Base-by-base conservation (phyloP, 2,888 invertebrate genomes). In the Margaritifera margaritifera region DNA sequence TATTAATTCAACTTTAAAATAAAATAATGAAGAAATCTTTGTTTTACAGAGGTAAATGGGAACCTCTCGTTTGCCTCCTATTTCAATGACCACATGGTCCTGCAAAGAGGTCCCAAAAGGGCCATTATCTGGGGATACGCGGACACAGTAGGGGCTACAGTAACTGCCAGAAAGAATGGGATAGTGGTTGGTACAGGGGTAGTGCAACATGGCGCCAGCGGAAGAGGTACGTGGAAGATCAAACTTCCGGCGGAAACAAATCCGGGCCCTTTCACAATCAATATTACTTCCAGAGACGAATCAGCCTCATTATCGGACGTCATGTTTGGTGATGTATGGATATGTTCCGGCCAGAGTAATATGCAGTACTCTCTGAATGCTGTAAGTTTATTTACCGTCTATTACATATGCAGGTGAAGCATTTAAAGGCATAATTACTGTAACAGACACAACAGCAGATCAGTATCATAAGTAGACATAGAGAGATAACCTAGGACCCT, bases 321-420 rank as follows among this genome's bases (percentile, higher is more conserved):
- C 18, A 64, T 86, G 63, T 87, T 88, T 75, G 89, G 89, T 18
- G 88, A 89, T 68, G 87, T 89, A 1, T 89, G 88, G 88, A 50
- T 89, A 8, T 89, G 89, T 66, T 87, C 87, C 42, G 89, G 89
- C 51, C 86, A 88, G 70, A 85, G 86, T 64, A 88, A 88, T 68
- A 87, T 87, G 87, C 74, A 75, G 69, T 85, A 85, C 67, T 64
- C 69, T 6, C 71, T 82, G 59, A 22, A 57, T 50, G 64, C 62
- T 69, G 82, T 80, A 66, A 62, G 70, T 72, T 25, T 52, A 6
- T 42, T 42, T 42, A 42, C 11, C 42, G 15, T 15, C 0, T 0
- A 42, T 19, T 19, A 56, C 15, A 42, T 42, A 42, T 42, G 2
- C 15, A 42, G 8, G 11, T 42, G 11, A 42, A 42, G 11, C 42